Base-by-base conservation (phyloP, 2,113 vertebrate genomes). In the Actenoides lindsayi region DNA sequence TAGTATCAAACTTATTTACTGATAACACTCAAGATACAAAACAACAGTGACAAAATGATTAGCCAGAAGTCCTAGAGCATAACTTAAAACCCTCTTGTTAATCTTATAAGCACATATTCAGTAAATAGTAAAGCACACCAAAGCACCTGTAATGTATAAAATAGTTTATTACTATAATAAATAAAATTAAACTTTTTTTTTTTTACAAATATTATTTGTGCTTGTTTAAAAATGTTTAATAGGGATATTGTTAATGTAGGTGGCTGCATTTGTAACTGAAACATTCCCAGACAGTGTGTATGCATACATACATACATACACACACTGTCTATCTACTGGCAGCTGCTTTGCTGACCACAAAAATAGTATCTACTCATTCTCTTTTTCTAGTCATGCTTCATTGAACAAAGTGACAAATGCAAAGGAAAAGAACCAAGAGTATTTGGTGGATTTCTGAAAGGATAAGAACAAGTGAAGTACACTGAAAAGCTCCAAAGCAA, bases 111-210 rank as follows among this genome's bases (percentile, higher is more conserved):
- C 46, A 60, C 24, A 11, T 48, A 83, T 23, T 67, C 46, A 51
- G 80, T 23, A 53, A 50, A 59, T 1, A 69, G 67, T 93, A 97
- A 96, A 87, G 42, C 84, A 84, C 87, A 94, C 74, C 67, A 70
- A 95, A 69, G 75, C 92, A 90, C 88, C 35, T 50, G 56, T 98
- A 97, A 98, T 98, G 98, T 99, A 99, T 98, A 99, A 99, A 99
- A 99, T 99, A 99, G 98, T 99, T 99, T 99, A 99, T 99, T 99
- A 98, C 98, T 98, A 96, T 98, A 98, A 98, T 98, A 98, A 98
- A 98, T 98, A 99, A 98, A 98, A 98, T 98, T 98, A 98, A 98
- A 98, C 98, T 98, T 98, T 98, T 97, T 97, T 97, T 56, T 98
- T 98, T 99, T 98, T 99, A 99, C 98, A 99, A 99, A 98, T 98